Evolutionary conservation across 1,140 invertebrate species (phyloP).

Genomic region (Philotrypesis tridentata): DNA sequence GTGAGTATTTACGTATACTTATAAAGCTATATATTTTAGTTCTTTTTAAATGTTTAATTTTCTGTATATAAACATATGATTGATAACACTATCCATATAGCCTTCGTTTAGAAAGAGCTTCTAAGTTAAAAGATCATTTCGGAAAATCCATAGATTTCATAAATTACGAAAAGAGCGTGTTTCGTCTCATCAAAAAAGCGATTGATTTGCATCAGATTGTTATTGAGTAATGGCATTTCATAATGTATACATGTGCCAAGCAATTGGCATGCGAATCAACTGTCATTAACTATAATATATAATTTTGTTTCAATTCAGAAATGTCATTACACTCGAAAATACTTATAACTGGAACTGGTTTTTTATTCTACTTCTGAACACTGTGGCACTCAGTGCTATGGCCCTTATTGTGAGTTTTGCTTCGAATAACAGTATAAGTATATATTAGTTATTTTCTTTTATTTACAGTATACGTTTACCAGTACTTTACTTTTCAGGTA

Average conservation of each 20-base stretch:
- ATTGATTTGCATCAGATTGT: constrained; percentile 22
- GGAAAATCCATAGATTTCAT: background rate
- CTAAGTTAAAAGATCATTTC: too few species aligned
- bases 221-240: constrained; percentile 30
- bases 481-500: background rate
- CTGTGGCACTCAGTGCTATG: background rate
- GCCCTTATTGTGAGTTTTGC: background rate
- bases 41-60: too few species aligned
- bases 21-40: too few species aligned
- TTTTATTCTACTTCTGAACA: constrained; percentile 8
- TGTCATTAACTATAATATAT: background rate
- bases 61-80: too few species aligned
- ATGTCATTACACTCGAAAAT: background rate
- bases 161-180: background rate
- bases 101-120: background rate
- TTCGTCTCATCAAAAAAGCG: background rate
- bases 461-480: too few species aligned
- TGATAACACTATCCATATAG: background rate
- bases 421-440: too few species aligned
- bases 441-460: too few species aligned
- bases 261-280: too few species aligned
- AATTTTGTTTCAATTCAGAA: background rate
- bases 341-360: constrained; percentile 15
- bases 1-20: background rate
- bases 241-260: too few species aligned